These are phyloP conservation scores for Dendrolimus houi DNA, from an alignment of 2,888 invertebrate species.

Conservation along the genomic window DNA sequence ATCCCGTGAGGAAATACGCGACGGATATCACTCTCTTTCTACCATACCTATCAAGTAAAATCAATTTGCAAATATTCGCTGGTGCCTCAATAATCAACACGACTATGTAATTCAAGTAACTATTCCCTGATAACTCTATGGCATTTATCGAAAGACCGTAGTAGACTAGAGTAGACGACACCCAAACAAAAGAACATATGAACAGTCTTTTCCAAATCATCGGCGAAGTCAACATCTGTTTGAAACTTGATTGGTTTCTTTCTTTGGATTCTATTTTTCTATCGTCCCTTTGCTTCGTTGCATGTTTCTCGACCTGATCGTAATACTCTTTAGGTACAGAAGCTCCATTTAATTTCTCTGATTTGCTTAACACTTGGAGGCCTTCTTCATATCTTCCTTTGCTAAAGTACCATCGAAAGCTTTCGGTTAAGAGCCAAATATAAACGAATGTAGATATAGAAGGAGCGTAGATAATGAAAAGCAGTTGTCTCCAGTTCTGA, in stretches of 20 bases:
- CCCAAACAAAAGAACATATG: slow-evolving; percentile 86
- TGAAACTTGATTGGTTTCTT: slow-evolving; percentile 53
- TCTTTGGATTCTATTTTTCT: slow-evolving; percentile 47
- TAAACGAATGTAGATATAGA: slow-evolving; percentile 54
- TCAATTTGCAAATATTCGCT: slow-evolving; percentile 80
- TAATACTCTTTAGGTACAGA: slow-evolving; percentile 65
- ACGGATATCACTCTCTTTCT: slow-evolving; percentile 79
- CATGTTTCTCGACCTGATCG: slow-evolving; percentile 59
- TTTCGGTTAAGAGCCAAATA: slow-evolving; percentile 59
- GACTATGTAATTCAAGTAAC: slow-evolving; percentile 85
- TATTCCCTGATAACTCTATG: slow-evolving; percentile 84
- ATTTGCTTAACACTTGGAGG: slow-evolving; percentile 75
- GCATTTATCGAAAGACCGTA: slow-evolving; percentile 88
- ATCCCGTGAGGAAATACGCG: slow-evolving; percentile 79
- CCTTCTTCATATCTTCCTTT: slow-evolving; percentile 82
- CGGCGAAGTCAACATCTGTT: slow-evolving; percentile 55
- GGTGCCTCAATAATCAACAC: slow-evolving; percentile 83
- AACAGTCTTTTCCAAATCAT: slow-evolving; percentile 77
- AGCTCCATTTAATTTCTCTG: slow-evolving; percentile 78
- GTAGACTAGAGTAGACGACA: slow-evolving; percentile 85
- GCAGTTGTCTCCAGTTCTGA: slow-evolving; percentile 61
- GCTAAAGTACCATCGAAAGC: slow-evolving; percentile 71
- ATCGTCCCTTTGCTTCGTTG: slow-evolving; percentile 53
- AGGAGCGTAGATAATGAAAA: slow-evolving; percentile 63
- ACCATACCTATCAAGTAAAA: slow-evolving; percentile 80